phyloP scores from a whole-genome alignment of 1,140 invertebrate genomes.

The Drosophila gunungcola region DNA sequence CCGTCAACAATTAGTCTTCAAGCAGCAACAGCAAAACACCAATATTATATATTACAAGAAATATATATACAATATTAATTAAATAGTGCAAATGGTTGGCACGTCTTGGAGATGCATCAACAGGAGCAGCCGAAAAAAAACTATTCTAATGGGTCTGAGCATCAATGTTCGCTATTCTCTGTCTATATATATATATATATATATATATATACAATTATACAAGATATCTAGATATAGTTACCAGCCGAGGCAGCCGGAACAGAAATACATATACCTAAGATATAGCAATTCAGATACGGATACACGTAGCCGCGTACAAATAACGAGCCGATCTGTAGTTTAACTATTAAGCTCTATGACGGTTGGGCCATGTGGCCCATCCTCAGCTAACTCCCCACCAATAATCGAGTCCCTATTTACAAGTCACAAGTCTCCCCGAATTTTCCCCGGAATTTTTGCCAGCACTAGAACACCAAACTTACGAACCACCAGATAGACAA shows the following conservation, averaged over 20 bases:
- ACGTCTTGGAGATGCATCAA: conserved; percentile 8
- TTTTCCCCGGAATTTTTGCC: conserved; percentile 3
- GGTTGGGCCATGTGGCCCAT: not conserved
- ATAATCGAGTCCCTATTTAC: conserved; percentile 19
- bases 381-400: conserved; percentile 42
- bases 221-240: conserved; percentile 43
- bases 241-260: conserved; percentile 29
- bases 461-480: conserved; percentile 14
- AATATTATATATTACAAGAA: conserved; percentile 44
- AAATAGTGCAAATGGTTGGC: conserved; percentile 28
- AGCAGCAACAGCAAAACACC: conserved; percentile 42
- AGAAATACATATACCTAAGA: conserved; percentile 32
- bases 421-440: conserved; percentile 10
- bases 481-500: conserved; percentile 9
- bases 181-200: too few relatives aligned
- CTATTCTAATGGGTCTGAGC: conserved; percentile 59
- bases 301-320: conserved; percentile 39
- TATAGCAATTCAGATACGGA: conserved; percentile 22
- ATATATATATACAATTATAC: conserved; percentile 40
- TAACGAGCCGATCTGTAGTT: conserved; percentile 28
- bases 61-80: conserved; percentile 25
- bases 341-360: conserved; percentile 40
- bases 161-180: conserved; percentile 57
- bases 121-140: conserved; percentile 20
- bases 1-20: conserved; percentile 66